phyloP scores from a whole-genome alignment of 2,113 vertebrate genomes.

The Aldabrachelys gigantea region DNA sequence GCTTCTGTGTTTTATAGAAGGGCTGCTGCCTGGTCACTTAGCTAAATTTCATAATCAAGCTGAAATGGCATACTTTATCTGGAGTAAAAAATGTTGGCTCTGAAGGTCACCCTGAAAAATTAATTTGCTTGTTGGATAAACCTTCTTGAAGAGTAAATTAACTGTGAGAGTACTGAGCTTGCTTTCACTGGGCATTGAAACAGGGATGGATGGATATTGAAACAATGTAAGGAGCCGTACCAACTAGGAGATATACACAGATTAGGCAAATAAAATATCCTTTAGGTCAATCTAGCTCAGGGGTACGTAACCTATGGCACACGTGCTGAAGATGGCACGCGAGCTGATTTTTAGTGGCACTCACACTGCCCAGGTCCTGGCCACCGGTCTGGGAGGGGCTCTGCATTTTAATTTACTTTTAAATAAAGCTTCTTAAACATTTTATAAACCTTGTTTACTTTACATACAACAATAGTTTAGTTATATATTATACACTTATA shows the following conservation, averaged over 20 bases:
- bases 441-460: no score
- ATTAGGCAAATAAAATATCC: background rate
- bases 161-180: constrained; percentile 29
- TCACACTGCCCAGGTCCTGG: no score
- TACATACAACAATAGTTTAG: no score
- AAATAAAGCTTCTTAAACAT: no score
- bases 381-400: no score
- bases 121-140: constrained; percentile 33
- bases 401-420: no score
- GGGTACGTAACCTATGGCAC: no score
- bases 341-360: no score
- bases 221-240: background rate
- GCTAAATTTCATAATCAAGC: background rate
- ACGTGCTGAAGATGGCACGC: no score
- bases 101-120: constrained; percentile 44
- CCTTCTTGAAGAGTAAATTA: background rate
- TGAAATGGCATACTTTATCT: constrained; percentile 12
- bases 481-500: no score
- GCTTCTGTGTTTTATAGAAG: background rate
- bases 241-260: background rate
- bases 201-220: background rate
- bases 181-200: background rate
- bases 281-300: background rate
- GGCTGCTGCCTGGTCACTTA: accelerated
- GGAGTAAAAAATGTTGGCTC: accelerated